Evolutionary conservation across 2,797 vertebrate genomes (phyloP).

Genomic region (Peromyscus aztecus): DNA sequence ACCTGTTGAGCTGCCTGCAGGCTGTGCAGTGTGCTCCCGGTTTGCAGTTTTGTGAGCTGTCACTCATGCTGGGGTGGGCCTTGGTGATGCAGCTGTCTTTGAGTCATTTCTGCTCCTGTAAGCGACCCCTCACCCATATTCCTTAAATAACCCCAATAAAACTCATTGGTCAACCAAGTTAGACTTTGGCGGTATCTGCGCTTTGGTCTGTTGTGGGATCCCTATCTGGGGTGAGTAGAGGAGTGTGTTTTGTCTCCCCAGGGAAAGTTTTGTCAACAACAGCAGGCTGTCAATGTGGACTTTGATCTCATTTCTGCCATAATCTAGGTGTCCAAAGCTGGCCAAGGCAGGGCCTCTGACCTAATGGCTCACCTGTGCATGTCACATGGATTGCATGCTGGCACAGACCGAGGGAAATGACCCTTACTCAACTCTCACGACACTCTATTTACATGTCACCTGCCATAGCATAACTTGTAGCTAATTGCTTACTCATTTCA

Average conservation of each 20-base stretch:
- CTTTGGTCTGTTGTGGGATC: neutral
- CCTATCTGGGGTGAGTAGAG: neutral
- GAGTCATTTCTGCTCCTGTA: neutral
- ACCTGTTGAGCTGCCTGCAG: neutral
- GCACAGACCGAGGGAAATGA: neutral
- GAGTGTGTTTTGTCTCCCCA: neutral
- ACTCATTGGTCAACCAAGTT: neutral
- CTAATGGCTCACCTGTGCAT: neutral
- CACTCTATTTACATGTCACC: neutral
- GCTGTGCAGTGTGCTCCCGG: too few species aligned
- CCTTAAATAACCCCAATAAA: neutral
- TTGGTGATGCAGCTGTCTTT: neutral
- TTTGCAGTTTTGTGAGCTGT: neutral
- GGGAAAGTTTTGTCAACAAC: neutral
- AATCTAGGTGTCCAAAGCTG: neutral
- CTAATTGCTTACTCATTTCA: neutral
- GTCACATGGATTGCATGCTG: neutral
- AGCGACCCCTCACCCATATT: neutral
- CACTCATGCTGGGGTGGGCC: too few species aligned
- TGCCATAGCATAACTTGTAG: neutral
- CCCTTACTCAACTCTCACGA: neutral
- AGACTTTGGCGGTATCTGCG: neutral
- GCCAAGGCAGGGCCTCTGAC: neutral
- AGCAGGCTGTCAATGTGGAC: neutral
- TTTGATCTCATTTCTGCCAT: neutral